Evolutionary conservation across 2,797 vertebrate genomes (phyloP), one percentile per base, ranked within the genome.

Genomic region (Eulemur mongoz): DNA sequence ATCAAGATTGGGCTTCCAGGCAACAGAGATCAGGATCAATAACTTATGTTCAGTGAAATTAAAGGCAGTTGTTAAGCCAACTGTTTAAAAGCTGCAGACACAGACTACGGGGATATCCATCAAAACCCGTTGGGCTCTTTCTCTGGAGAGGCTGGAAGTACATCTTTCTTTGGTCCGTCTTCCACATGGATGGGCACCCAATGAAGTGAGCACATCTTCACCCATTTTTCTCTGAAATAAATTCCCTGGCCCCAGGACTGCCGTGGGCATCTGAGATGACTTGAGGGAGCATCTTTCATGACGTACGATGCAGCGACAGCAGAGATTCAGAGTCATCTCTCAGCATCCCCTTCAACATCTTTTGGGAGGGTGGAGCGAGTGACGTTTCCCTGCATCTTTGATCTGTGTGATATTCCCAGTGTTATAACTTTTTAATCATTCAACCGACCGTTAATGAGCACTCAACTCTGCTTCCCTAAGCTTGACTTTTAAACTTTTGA

Each of bases 21-120:
- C 98, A 98, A 98, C 98, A 98, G 97, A 97, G 95, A 97, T 92
- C 73, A 85, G 97, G 97, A 98, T 99, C 98, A 98, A 99, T 99
- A 98, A 98, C 98, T 98, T 98, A 97, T 94, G 98, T 98, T 98
- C 96, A 93, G 98, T 97, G 98, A 98, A 98, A 98, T 98, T 99
- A 99, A 98, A 98, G 98, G 98, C 95, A 97, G 98, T 98, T 98
- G 98, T 98, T 98, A 98, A 98, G 98, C 97, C 98, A 98, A 98
- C 98, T 98, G 98, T 98, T 97, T 98, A 98, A 98, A 98, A 98
- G 98, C 98, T 96, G 96, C 97, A 97, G 95, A 96, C 79, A 70
- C 38, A 85, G 98, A 98, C 98, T 98, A 87, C 73, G 91, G 93
- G 97, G 97, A 93, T 98, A 98, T 98, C 96, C 92, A 87, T 98